Evolutionary conservation across 2,113 vertebrate genomes (phyloP).

Genomic region (Mirza zaza): DNA sequence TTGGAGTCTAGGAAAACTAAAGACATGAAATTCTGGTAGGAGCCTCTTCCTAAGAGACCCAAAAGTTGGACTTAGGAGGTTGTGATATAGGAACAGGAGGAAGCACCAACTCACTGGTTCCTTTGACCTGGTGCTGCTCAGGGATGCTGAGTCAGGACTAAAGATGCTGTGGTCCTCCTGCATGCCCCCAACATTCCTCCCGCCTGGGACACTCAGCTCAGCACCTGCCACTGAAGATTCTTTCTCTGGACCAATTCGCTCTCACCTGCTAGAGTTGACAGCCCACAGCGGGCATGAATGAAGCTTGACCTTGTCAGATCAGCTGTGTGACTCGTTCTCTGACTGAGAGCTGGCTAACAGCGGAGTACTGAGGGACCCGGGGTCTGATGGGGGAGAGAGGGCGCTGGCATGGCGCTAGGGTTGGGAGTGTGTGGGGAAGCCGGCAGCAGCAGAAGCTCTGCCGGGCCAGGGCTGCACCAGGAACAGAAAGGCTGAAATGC

Average conservation of each 20-base stretch:
- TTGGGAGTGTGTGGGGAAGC: not conserved
- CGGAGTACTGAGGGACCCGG: not conserved
- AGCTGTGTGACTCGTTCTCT: not conserved
- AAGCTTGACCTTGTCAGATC: not conserved
- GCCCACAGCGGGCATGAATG: not conserved
- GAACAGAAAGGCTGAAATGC: not conserved
- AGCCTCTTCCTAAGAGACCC: not conserved
- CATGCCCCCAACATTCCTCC: not conserved
- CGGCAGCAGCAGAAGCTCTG: not conserved
- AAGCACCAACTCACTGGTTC: not conserved
- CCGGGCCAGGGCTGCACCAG: not conserved
- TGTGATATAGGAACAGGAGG: not conserved
- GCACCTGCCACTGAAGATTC: not conserved
- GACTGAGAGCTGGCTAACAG: not conserved
- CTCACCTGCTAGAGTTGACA: not conserved
- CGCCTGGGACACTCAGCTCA: not conserved
- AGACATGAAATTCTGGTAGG: not conserved
- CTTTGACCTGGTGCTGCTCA: not conserved
- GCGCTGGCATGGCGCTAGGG: not conserved
- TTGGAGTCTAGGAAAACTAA: not conserved
- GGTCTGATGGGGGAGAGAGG: not conserved
- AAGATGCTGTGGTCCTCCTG: not conserved
- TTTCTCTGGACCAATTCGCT: not conserved
- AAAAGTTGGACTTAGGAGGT: not conserved
- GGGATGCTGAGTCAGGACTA: not conserved